phyloP scores from a whole-genome alignment of 1,140 invertebrate genomes.

The Archivesica marissinica region DNA sequence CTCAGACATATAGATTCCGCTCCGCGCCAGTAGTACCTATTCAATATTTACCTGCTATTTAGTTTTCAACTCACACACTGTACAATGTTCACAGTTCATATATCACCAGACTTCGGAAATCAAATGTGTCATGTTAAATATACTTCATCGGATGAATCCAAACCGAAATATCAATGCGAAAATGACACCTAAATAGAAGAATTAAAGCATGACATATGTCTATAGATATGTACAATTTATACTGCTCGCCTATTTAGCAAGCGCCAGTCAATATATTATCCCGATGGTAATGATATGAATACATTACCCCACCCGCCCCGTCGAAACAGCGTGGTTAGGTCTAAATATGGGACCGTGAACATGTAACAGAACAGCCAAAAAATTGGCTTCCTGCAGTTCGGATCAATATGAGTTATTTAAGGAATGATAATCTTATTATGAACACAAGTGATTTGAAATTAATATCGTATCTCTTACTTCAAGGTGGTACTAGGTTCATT shows the following conservation, averaged over 20 bases:
- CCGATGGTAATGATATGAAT: conserved; percentile 28
- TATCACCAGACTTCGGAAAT: no score
- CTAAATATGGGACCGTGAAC: conserved; percentile 14
- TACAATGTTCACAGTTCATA: no score
- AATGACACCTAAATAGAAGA: conserved; percentile 37
- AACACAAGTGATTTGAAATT: conserved; percentile 37
- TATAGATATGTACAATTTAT: conserved; percentile 29
- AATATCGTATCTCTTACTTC: conserved; percentile 9
- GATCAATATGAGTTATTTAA: conserved; percentile 17
- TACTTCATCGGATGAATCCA: conserved; percentile 15
- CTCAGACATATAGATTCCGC: no score
- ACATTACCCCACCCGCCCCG: conserved; percentile 40
- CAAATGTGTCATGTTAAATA: conserved; percentile 23
- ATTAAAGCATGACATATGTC: conserved; percentile 25
- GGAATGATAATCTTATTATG: conserved; percentile 41
- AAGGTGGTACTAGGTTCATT: conserved; percentile 9
- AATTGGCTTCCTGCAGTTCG: not conserved
- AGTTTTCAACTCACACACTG: no score
- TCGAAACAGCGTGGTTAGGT: conserved; percentile 13
- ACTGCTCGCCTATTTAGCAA: conserved; percentile 35
- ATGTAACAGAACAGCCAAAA: conserved; percentile 31
- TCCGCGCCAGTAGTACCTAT: no score
- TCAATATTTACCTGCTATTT: no score
- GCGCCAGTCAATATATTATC: conserved; percentile 21
- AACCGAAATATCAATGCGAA: conserved; percentile 9